Base-by-base conservation (phyloP, 2,113 vertebrate genomes). In the Talpa occidentalis region DNA sequence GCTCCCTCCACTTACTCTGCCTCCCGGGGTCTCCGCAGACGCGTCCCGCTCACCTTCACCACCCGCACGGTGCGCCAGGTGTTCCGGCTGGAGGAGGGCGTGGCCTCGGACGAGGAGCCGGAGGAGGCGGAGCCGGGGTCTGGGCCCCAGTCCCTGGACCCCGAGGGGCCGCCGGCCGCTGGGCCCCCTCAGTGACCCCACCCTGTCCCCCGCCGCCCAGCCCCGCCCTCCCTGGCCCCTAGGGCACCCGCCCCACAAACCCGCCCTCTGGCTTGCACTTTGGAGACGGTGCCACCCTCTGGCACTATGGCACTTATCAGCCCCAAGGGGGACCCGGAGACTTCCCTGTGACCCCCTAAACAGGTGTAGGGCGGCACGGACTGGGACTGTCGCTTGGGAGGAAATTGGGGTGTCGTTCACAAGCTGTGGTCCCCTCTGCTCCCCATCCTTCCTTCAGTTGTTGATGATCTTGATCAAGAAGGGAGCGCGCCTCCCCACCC, bases 1-100 rank as follows among this genome's bases (percentile, higher is more conserved):
- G 17, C 49, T 30, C 14, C 8, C 30, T 19, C 69, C 73, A 4
- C 10, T 6, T 62, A 35, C 3, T 44, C 59, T 44, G 28, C 35
- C 40, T 47, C 26, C 15, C 0, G 2, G 11, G 66, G 40, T 64
- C 12, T n/a, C 32, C 3, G 10, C 95, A 98, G 98, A 10, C 97
- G 98, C 0, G 96, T 91, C 1, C 98, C 98, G 0, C 97, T 98
- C 67, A 98, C 97, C 64, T 97, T 98, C 92, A 98, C 98, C 89
- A 98, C 98, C 0, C 95, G 98, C n/a, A 98, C 97, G 0, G 98
- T 98, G 60, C 95, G 98, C 10, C 97, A 98, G 83, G 98, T 98
- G 49, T 98, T 98, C 97, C 93, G 97, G 9, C 97, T 98, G 70
- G 98, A 98, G 76, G 97, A 97, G 16, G 97, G 98, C 6, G 97